phyloP scores from a whole-genome alignment of 2,888 invertebrate genomes.

The Blastobasis lacticolella region DNA sequence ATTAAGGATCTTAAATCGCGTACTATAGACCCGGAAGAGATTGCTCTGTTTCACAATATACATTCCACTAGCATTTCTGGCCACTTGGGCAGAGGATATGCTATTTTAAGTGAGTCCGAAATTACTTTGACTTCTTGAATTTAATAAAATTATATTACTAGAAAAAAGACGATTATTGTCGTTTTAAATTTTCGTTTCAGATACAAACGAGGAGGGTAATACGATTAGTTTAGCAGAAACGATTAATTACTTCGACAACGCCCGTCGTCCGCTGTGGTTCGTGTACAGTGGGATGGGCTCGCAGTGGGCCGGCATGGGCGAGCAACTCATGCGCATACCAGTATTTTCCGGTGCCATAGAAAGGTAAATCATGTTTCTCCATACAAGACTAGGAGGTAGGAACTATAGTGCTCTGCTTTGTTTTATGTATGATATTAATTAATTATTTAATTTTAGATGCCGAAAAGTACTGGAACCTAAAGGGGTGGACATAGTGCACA shows the following conservation, averaged over 20 bases:
- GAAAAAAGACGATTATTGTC: too few species aligned
- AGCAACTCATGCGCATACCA: conserved; percentile 76
- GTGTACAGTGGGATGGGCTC: conserved; percentile 84
- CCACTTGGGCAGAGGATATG: conserved; percentile 51
- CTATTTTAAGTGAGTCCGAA: conserved; percentile 33
- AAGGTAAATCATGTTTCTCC: conserved; percentile 25
- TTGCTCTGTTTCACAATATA: conserved; percentile 49
- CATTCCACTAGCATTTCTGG: conserved; percentile 37
- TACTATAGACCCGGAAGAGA: conserved; percentile 47
- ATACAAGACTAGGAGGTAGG: background rate
- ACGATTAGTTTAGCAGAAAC: conserved; percentile 35
- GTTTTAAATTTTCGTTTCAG: conserved; percentile 16
- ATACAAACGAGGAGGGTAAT: conserved; percentile 28
- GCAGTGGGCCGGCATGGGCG: conserved; percentile 81
- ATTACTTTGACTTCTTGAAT: too few species aligned
- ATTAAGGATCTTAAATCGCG: conserved; percentile 37
- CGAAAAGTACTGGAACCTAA: conserved; percentile 72
- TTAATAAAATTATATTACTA: too few species aligned
- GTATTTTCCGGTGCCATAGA: conserved; percentile 73
- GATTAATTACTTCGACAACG: conserved; percentile 35
- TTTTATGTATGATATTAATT: background rate
- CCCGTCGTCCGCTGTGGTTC: conserved; percentile 75
- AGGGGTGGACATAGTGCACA: conserved; percentile 78
- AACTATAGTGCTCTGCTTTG: background rate
- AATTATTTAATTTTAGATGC: conserved; percentile 39